Percentiles rank a stretch among this genome's conserved stretches.
Evolutionary conservation across 2,797 vertebrate species (phyloP).

Genomic region (Oophaga sylvatica): DNA sequence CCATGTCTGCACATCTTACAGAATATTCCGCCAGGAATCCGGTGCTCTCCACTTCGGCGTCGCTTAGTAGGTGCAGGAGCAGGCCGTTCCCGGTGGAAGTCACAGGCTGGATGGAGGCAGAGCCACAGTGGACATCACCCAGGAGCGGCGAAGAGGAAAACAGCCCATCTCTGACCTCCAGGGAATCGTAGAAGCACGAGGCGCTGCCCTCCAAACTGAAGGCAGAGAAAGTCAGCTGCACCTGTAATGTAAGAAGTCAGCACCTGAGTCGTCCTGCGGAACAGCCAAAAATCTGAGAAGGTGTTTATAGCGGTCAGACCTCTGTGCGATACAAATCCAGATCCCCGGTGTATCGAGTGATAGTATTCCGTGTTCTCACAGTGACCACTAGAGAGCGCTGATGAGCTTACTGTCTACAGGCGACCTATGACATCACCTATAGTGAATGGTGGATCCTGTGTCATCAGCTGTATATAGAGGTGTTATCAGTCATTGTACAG

Average conservation of each 20-base stretch:
- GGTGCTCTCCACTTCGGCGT: slow-evolving; percentile 58
- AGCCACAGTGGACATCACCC: slow-evolving; percentile 67
- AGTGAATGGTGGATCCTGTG: too few species aligned
- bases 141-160: slow-evolving; percentile 60
- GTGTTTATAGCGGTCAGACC: too few species aligned
- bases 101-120: slow-evolving; percentile 63
- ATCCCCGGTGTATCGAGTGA: background rate
- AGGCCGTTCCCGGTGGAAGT: slow-evolving; percentile 68
- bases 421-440: too few species aligned
- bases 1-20: slow-evolving; percentile 53
- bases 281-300: background rate
- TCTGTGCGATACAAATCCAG: background rate
- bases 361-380: background rate
- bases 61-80: slow-evolving; percentile 68
- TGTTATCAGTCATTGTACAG: too few species aligned
- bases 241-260: slow-evolving; percentile 47
- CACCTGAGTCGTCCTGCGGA: background rate
- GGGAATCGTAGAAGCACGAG: slow-evolving; percentile 66
- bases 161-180: slow-evolving; percentile 69
- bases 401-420: background rate
- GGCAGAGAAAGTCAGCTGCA: slow-evolving; percentile 65
- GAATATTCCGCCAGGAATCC: slow-evolving; percentile 69
- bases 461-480: too few species aligned
- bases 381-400: background rate
- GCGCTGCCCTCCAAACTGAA: slow-evolving; percentile 69